Evolutionary conservation across 1,140 invertebrate genomes (phyloP).

Genomic region (Drosophila rufa): DNA sequence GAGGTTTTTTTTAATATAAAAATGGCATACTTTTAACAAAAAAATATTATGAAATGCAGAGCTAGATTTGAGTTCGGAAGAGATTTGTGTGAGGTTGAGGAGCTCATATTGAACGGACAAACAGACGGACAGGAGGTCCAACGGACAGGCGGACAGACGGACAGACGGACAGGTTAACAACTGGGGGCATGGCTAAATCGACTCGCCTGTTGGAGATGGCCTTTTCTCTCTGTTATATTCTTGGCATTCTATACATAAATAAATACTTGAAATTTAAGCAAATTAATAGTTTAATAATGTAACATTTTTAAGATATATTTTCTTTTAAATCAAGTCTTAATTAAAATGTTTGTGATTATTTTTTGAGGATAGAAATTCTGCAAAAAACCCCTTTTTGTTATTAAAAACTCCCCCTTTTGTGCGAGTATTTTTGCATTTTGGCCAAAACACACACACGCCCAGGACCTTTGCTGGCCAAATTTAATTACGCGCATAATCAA

Average conservation of each 20-base stretch:
- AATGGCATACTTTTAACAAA: no score
- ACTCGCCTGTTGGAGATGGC: no score
- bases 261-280: no score
- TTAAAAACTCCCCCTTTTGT: background rate
- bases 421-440: conserved; percentile 35
- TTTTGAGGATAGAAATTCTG: no score
- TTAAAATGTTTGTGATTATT: no score
- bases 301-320: no score
- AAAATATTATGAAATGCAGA: background rate
- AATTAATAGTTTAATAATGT: no score
- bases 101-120: background rate
- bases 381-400: no score
- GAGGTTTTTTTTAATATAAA: no score
- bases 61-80: background rate
- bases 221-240: no score
- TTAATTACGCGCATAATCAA: conserved; percentile 71
- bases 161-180: background rate
- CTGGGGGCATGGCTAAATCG: background rate
- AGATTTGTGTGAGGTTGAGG: background rate
- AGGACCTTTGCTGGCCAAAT: conserved; percentile 63
- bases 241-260: no score
- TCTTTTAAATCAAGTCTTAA: no score
- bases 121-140: background rate
- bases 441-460: conserved; percentile 33
- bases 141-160: background rate